Evolutionary conservation across 2,797 vertebrate species (phyloP).

Genomic region (Diplodus puntazzo): DNA sequence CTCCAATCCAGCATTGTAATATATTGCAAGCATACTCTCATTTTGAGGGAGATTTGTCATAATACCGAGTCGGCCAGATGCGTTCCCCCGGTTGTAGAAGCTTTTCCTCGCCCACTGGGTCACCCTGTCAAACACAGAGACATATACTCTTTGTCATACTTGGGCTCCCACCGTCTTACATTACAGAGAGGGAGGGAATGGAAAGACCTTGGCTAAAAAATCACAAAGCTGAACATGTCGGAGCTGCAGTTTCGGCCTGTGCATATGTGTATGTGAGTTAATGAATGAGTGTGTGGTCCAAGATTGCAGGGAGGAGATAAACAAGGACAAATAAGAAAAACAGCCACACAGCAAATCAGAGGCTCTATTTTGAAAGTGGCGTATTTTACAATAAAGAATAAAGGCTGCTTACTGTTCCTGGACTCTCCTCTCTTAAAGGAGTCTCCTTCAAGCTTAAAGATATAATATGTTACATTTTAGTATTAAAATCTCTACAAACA

Average conservation of each 20-base stretch:
- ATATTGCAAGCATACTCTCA: conserved; percentile 80
- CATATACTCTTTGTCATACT: conserved; percentile 72
- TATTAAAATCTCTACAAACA: no score
- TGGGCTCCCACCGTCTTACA: conserved; percentile 53
- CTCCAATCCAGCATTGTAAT: conserved; percentile 80
- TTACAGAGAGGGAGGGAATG: conserved; percentile 50
- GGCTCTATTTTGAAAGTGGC: not conserved
- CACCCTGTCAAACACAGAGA: conserved; percentile 82
- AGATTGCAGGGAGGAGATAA: not conserved
- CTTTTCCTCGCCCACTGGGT: conserved; percentile 79
- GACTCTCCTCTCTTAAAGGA: not conserved
- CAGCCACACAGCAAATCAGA: conserved; percentile 21
- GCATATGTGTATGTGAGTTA: conserved; percentile 16
- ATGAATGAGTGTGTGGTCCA: conserved; percentile 28
- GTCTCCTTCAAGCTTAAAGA: conserved; percentile 8
- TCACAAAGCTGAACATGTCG: conserved; percentile 49
- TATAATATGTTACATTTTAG: no score
- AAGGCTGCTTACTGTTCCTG: not conserved
- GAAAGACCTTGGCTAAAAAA: conserved; percentile 64
- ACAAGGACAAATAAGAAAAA: conserved; percentile 1
- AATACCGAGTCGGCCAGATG: conserved; percentile 81
- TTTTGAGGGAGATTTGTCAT: conserved; percentile 87
- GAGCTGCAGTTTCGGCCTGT: conserved; percentile 40
- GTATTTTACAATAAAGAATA: not conserved
- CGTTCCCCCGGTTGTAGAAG: conserved; percentile 76